Evolutionary conservation across 1,140 invertebrate genomes (phyloP), one percentile per base, ranked within the genome.

Genomic region (Bombus confusus): DNA sequence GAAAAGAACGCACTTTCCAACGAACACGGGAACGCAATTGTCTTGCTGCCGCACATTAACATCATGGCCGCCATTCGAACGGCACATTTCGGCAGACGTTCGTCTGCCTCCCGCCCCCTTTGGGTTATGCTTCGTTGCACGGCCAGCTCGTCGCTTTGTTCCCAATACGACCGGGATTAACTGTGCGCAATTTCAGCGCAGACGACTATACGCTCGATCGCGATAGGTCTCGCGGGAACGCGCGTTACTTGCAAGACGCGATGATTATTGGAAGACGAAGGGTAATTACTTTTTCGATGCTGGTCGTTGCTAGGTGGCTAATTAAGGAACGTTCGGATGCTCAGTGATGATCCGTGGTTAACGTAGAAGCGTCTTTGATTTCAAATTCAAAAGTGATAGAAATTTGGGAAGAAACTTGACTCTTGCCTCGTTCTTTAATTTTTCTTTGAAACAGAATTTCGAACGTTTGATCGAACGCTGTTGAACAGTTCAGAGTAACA

Each of bases 21-120:
- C 66, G 83, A 90, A 92, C 86, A 89, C 89, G 88, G 87, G 79
- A 91, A 87, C 85, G 89, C 90, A 87, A 93, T 90, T 90, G 88
- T 90, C 88, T 90, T 89, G 47, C 37, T 66, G 85, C 52, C 78
- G 66, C 87, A 57, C 81, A 83, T 89, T 85, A 82, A 90, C 88
- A 87, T 78, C 15, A 62, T 68, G 88, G 80, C 64, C 77, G 77
- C 59, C 85, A 74, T 90, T 80, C 80, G 81, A 89, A 59, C 74
- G 47, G 77, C 52, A 87, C 59, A 88, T 87, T 90, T 90, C 86
- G 89, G 88, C 87, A 89, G 77, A 89, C 86, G 87, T 80, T 62
- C 47, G 62, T 43, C 57, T 72, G 31, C 73, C 64, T 22, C 47
- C 68, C 41, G 18, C 39, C 47, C 68, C 66, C 75, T 25, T 15